A percentile compares a stretch with the other conserved stretches of the same genome.
Conservation (phyloP, 2,888 invertebrate genomes). For the Melitaea athalia region DNA sequence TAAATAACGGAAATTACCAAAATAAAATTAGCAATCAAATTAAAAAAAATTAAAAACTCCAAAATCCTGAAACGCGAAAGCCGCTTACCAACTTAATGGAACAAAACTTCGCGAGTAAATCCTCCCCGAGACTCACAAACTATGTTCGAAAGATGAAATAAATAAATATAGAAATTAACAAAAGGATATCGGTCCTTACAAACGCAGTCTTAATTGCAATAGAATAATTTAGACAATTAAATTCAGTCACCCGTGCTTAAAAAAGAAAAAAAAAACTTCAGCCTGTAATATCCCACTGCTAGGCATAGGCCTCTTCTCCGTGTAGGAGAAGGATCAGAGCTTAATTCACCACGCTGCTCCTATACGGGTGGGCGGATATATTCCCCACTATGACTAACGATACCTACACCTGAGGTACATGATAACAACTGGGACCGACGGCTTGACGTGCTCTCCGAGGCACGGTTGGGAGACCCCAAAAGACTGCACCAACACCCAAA, state of each 20-base stretch:
- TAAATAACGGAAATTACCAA: background rate
- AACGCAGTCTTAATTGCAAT: background rate
- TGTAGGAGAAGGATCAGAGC: too few species aligned
- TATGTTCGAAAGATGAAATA: slow-evolving; percentile 45
- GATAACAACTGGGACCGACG: too few species aligned
- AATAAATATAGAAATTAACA: slow-evolving; percentile 47
- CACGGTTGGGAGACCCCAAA: too few species aligned
- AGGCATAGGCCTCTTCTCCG: too few species aligned
- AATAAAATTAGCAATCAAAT: slow-evolving; percentile 33
- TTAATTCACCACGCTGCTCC: too few species aligned
- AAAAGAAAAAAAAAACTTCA: too few species aligned
- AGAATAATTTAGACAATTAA: background rate
- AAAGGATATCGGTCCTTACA: background rate
- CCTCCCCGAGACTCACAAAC: slow-evolving; percentile 40
- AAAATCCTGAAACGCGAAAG: slow-evolving; percentile 35
- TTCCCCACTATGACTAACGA: too few species aligned
- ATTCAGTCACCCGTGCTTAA: background rate
- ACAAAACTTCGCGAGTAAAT: slow-evolving; percentile 44
- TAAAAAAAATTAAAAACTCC: slow-evolving; percentile 32
- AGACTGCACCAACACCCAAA: too few species aligned
- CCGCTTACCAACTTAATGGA: slow-evolving; percentile 44
- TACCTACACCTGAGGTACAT: too few species aligned
- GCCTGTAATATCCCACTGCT: too few species aligned
- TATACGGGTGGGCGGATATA: too few species aligned
- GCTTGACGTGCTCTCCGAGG: too few species aligned